Evolutionary conservation across 2,797 vertebrate species (phyloP).

Genomic region (Falco naumanni): DNA sequence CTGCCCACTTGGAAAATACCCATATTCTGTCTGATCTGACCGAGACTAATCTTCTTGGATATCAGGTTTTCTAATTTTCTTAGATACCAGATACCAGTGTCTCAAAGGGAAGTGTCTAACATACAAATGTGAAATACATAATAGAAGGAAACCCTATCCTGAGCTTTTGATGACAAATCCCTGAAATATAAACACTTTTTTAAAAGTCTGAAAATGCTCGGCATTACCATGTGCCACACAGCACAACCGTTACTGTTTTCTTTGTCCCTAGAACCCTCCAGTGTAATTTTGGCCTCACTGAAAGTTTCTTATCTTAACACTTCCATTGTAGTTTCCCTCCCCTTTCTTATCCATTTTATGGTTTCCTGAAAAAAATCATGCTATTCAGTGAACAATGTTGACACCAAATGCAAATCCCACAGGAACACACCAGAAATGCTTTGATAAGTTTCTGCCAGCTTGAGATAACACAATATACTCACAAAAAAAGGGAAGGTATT

Average conservation of each 20-base stretch:
- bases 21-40: not conserved
- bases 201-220: not conserved
- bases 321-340: not conserved
- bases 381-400: not conserved
- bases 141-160: slow-evolving; percentile 24
- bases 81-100: not conserved
- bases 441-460: not conserved
- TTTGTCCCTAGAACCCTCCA: not conserved
- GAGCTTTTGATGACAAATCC: not conserved
- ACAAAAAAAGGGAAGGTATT: not conserved
- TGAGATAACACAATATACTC: not conserved
- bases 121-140: not conserved
- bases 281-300: not conserved
- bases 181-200: slow-evolving; percentile 5
- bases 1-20: not conserved
- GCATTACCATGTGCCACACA: not conserved
- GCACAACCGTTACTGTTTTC: not conserved
- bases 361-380: slow-evolving; percentile 18
- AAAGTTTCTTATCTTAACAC: slow-evolving; percentile 39
- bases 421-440: not conserved
- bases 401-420: not conserved
- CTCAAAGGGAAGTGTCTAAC: not conserved
- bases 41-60: not conserved
- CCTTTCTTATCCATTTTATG: slow-evolving; percentile 25
- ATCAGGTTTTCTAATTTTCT: not conserved